phyloP scores from a whole-genome alignment of 2,113 vertebrate genomes.

The Carassius auratus region DNA sequence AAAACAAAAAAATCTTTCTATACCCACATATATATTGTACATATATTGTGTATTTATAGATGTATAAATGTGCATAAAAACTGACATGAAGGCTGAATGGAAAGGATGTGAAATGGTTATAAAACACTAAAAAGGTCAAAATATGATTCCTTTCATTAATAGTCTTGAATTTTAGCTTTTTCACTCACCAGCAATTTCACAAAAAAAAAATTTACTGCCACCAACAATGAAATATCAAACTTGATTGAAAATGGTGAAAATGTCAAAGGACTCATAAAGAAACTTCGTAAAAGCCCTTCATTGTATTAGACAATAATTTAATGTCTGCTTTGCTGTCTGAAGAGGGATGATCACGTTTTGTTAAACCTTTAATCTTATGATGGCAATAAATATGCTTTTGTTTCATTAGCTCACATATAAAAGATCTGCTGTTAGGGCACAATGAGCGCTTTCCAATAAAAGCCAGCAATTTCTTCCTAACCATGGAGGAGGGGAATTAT shows the following conservation, averaged over 20 bases:
- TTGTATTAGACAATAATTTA: conserved; percentile 18
- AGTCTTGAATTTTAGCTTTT: conserved; percentile 9
- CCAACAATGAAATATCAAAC: conserved; percentile 2
- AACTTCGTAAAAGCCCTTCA: neutral
- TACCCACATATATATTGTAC: no score
- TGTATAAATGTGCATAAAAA: neutral
- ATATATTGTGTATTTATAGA: no score
- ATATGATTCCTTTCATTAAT: conserved; percentile 27
- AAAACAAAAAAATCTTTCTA: no score
- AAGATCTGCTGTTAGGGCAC: neutral
- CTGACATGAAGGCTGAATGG: neutral
- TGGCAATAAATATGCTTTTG: conserved; percentile 29
- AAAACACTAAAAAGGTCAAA: neutral
- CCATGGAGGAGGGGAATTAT: conserved; percentile 48
- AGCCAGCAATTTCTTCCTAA: conserved; percentile 33
- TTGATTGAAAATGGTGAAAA: conserved; percentile 32
- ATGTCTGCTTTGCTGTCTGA: conserved; percentile 19
- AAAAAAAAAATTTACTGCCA: neutral
- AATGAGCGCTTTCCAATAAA: conserved; percentile 35
- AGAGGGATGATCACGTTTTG: conserved; percentile 12
- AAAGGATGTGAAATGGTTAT: neutral
- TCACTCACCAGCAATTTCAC: neutral
- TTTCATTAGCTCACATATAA: neutral
- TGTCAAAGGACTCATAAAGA: conserved; percentile 33
- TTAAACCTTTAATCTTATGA: conserved; percentile 28